These are phyloP conservation scores for Psophia crepitans DNA, from an alignment of 2,113 vertebrate species.

Conservation along the genomic window DNA sequence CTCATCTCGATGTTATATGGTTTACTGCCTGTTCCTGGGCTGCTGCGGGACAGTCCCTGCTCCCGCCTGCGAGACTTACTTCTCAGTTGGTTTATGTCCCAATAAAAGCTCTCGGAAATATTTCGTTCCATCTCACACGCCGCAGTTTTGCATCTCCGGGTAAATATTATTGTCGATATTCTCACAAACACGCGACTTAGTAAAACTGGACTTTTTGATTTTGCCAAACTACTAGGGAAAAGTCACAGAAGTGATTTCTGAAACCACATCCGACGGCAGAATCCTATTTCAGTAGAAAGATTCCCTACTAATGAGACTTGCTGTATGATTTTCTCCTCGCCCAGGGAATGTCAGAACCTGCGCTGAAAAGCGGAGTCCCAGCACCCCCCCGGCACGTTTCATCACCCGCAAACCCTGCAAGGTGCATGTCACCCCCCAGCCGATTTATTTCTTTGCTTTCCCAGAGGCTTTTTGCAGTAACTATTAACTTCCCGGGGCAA, in stretches of 20 bases:
- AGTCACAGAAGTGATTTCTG: slow-evolving; percentile 49
- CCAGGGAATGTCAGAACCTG: not conserved
- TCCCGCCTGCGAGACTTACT: not conserved
- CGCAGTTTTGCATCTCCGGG: not conserved
- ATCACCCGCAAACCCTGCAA: not conserved
- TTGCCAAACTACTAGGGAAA: not conserved
- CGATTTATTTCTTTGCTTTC: not conserved
- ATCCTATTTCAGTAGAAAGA: not conserved
- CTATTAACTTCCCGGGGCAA: not conserved
- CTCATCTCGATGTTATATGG: not conserved
- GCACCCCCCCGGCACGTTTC: not conserved
- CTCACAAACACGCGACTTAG: not conserved
- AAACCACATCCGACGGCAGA: slow-evolving; percentile 13
- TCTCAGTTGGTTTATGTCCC: not conserved
- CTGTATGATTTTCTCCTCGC: not conserved
- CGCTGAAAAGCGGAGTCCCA: not conserved
- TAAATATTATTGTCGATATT: not conserved
- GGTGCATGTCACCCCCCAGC: not conserved
- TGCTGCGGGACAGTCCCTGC: not conserved
- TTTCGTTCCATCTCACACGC: not conserved
- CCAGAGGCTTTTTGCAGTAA: not conserved
- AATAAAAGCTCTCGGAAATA: not conserved
- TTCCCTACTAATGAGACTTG: not conserved
- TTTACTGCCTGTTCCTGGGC: not conserved
- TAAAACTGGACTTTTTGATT: not conserved